Conservation (phyloP, 2,113 vertebrate species). For the Nothoprocta perdicaria region DNA sequence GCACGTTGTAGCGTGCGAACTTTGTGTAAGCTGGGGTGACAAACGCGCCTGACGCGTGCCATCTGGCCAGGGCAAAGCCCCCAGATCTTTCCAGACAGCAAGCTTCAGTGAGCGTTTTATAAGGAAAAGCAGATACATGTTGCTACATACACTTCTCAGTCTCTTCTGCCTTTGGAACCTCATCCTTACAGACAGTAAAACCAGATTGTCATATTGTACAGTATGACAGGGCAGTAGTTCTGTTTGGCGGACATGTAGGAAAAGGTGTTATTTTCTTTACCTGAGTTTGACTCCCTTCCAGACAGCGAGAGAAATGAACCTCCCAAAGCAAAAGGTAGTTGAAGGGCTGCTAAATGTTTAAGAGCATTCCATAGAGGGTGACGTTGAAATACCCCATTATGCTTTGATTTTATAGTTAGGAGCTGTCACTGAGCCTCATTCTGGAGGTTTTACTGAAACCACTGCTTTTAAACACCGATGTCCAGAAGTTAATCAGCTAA, state of each 20-base stretch:
- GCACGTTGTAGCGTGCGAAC: accelerated
- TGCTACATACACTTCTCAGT: accelerated
- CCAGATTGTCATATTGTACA: accelerated
- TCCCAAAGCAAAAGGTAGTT: neutral
- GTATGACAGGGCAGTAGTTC: neutral
- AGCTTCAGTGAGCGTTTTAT: neutral
- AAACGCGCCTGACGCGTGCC: neutral
- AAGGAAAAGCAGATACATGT: neutral
- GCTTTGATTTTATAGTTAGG: neutral
- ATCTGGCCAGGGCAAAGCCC: accelerated
- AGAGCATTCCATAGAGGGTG: neutral
- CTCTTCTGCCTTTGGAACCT: accelerated
- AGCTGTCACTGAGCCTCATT: neutral
- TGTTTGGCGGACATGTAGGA: neutral
- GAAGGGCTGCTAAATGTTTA: neutral
- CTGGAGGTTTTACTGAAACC: neutral
- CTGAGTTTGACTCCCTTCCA: accelerated
- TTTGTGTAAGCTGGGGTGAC: neutral
- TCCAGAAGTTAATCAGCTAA: neutral
- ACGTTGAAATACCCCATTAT: neutral
- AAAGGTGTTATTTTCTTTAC: neutral
- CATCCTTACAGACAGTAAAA: neutral
- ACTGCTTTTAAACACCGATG: neutral
- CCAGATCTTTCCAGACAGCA: accelerated
- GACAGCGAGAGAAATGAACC: neutral